Evolutionary conservation across 2,888 invertebrate species (phyloP).

Genomic region (Eupithecia vulgata): DNA sequence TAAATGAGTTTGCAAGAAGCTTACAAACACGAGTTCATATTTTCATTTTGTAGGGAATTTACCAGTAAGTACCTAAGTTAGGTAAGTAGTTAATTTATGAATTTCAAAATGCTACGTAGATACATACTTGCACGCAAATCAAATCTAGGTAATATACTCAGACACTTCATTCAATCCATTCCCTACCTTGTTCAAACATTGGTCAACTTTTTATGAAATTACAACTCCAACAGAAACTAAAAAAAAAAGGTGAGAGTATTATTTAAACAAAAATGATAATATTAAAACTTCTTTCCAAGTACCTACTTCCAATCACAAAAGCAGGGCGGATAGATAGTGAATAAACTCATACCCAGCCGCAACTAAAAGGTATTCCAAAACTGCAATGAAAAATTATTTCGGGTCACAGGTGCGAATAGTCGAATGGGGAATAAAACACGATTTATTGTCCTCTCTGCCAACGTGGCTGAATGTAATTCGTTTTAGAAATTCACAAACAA

Average conservation of each 20-base stretch:
- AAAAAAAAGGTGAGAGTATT: no score
- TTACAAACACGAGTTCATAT: slow-evolving; percentile 39
- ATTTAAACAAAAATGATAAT: no score
- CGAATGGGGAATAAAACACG: slow-evolving; percentile 52
- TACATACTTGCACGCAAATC: slow-evolving; percentile 22
- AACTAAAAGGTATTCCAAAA: slow-evolving; percentile 26
- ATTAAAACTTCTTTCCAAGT: no score
- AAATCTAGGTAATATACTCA: slow-evolving; percentile 4
- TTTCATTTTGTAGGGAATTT: slow-evolving; percentile 35
- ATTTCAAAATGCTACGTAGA: slow-evolving; percentile 10
- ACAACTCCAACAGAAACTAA: neutral
- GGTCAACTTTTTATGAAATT: neutral
- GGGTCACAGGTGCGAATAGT: slow-evolving; percentile 54
- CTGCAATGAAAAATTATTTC: slow-evolving; percentile 51
- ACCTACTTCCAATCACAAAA: neutral
- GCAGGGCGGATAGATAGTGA: neutral
- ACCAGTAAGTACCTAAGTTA: slow-evolving; percentile 30
- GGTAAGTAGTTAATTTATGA: slow-evolving; percentile 30
- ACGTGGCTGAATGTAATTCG: slow-evolving; percentile 52
- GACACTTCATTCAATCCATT: neutral
- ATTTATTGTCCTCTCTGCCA: slow-evolving; percentile 54
- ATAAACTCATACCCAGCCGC: neutral
- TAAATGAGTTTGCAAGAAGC: slow-evolving; percentile 44
- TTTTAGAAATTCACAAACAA: slow-evolving; percentile 59
- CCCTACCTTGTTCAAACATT: neutral